A percentile compares a stretch with the other conserved stretches of the same genome.
These are phyloP conservation scores for Cephalopachus bancanus DNA, from an alignment of 2,797 vertebrate species.

Conservation along the genomic window DNA sequence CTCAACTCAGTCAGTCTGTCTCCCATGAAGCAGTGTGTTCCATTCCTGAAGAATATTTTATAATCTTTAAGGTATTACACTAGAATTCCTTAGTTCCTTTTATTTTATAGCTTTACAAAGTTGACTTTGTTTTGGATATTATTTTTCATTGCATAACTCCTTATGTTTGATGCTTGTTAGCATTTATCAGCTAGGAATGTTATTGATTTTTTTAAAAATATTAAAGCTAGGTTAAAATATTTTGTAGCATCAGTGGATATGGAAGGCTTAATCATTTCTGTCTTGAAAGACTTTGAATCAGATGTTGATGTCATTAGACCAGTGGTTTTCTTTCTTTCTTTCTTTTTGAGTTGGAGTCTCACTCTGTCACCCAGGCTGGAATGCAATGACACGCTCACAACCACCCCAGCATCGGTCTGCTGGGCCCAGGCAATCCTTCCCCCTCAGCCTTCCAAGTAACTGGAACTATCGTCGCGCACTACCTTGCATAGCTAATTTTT, in stretches of 20 bases:
- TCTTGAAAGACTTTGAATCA: conserved; percentile 38
- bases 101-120: conserved; percentile 7
- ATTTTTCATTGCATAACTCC: conserved; percentile 14
- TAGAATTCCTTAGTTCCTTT: neutral
- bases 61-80: neutral
- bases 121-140: neutral
- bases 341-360: too few species aligned
- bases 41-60: neutral
- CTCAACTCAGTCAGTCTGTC: neutral
- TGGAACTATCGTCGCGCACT: too few species aligned
- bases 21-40: neutral
- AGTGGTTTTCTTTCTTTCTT: neutral
- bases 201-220: neutral
- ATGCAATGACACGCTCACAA: too few species aligned
- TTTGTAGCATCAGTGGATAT: neutral
- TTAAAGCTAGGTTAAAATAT: neutral
- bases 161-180: conserved; percentile 6
- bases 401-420: too few species aligned
- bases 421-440: too few species aligned
- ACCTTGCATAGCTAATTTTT: too few species aligned
- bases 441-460: too few species aligned
- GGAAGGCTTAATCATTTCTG: conserved; percentile 34
- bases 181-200: conserved; percentile 33
- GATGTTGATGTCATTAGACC: neutral
- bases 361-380: too few species aligned